Base-by-base conservation (phyloP, 2,113 vertebrate species). In the Phyllopteryx taeniolatus region DNA sequence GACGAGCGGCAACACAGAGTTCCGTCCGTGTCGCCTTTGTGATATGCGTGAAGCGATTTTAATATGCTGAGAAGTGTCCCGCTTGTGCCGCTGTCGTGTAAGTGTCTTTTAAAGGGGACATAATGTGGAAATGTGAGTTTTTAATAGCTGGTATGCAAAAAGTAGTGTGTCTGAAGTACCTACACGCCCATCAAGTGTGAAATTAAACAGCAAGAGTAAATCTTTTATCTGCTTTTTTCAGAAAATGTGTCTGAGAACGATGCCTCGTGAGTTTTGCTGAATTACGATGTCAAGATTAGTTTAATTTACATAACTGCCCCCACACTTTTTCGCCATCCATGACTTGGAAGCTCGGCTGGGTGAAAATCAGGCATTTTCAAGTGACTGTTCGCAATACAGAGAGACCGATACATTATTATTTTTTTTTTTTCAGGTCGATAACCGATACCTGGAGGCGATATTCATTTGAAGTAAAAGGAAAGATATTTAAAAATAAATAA, bases 31-130 rank as follows among this genome's bases (percentile, higher is more conserved):
- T 74, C 73, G 78, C 61, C 80, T 54, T 73, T 75, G 80, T 82
- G 83, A 86, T 82, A 82, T 74, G 76, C 67, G 82, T 83, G 70
- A 87, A 82, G 64, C 73, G 76, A 81, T 91, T 87, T 90, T 72
- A 79, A 76, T 75, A 75, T 31, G 69, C 81, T 84, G 86, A 85
- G 80, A 86, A 84, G 71, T 72, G 77, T 71, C 73, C 81, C 75
- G 62, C 79, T 64, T 71, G 0, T 59, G 72, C 74, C 72, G 43
- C 70, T 60, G 47, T 46, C 20, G 71, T 78, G 85, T 80, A 86
- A 83, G 70, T 73, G 76, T 70, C 71, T 59, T 59, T 59, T 10
- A 59, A 59, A 14, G 56, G 11, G 12, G n/a, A 57, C 56, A 31
- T 31, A 1, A 14, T 59, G 27, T 31, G 53, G 2, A 56, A 56